These are phyloP conservation scores for Danaus plexippus DNA, from an alignment of 1,140 invertebrate genomes.

Conservation along the genomic window DNA sequence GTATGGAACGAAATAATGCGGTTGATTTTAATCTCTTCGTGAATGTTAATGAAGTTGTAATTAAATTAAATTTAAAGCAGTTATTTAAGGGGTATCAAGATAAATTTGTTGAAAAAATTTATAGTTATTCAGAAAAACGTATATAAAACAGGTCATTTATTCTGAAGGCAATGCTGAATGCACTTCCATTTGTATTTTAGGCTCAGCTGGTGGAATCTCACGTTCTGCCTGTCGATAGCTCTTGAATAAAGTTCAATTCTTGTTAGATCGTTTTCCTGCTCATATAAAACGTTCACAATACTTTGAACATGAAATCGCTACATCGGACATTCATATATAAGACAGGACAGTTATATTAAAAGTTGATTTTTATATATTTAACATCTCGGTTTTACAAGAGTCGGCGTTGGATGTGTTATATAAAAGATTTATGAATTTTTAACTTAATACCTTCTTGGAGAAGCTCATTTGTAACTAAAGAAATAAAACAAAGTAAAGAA, in stretches of 20 bases:
- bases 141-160: too few species aligned
- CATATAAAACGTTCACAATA: slow-evolving; percentile 10
- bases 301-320: slow-evolving; percentile 9
- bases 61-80: too few species aligned
- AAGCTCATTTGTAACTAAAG: slow-evolving; percentile 29
- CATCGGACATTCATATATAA: neutral
- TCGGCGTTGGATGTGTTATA: too few species aligned
- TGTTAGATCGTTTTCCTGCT: slow-evolving; percentile 16
- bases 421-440: slow-evolving; percentile 12
- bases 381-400: neutral
- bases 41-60: too few species aligned
- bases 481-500: slow-evolving; percentile 50
- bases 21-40: too few species aligned
- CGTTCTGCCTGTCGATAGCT: slow-evolving; percentile 26
- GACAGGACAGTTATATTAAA: neutral
- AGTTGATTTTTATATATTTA: neutral
- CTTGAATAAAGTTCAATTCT: slow-evolving; percentile 24
- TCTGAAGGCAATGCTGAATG: slow-evolving; percentile 4
- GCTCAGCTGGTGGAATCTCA: slow-evolving; percentile 28
- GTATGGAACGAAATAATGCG: too few species aligned
- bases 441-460: slow-evolving; percentile 17
- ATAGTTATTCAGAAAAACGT: too few species aligned
- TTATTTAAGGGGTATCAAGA: too few species aligned
- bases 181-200: slow-evolving; percentile 27
- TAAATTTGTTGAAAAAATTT: too few species aligned